These are phyloP conservation scores for Acrocephalus arundinaceus DNA, from an alignment of 2,113 vertebrate species.

Conservation along the genomic window DNA sequence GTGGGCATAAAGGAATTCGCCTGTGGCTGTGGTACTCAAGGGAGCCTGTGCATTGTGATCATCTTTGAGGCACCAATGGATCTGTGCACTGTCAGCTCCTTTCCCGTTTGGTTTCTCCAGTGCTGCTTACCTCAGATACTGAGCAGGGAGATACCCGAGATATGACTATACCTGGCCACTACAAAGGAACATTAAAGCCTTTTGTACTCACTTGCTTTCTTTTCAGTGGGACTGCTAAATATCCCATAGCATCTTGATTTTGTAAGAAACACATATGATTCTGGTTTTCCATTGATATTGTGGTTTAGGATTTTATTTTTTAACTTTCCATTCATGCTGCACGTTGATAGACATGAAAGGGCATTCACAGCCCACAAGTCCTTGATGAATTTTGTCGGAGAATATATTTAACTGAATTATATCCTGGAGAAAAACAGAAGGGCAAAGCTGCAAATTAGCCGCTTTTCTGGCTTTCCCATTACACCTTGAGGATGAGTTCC, in stretches of 20 bases:
- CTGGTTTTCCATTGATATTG: neutral
- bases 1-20: neutral
- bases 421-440: neutral
- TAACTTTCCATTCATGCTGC: neutral
- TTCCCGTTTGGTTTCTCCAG: neutral
- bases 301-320: neutral
- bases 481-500: neutral
- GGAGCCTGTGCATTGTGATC: neutral
- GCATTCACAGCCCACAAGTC: neutral
- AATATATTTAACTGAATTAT: neutral
- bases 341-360: neutral
- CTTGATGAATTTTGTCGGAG: neutral
- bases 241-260: neutral
- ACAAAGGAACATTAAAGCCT: neutral
- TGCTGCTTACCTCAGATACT: neutral
- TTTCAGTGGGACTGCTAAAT: neutral
- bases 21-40: neutral
- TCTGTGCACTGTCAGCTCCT: neutral
- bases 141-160: neutral
- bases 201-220: neutral
- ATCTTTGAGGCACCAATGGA: neutral
- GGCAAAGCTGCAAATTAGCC: neutral
- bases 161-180: neutral
- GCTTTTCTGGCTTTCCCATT: neutral
- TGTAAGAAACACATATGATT: neutral